Evolutionary conservation across 2,888 invertebrate genomes (phyloP).

Genomic region (Leptura quadrifasciata): DNA sequence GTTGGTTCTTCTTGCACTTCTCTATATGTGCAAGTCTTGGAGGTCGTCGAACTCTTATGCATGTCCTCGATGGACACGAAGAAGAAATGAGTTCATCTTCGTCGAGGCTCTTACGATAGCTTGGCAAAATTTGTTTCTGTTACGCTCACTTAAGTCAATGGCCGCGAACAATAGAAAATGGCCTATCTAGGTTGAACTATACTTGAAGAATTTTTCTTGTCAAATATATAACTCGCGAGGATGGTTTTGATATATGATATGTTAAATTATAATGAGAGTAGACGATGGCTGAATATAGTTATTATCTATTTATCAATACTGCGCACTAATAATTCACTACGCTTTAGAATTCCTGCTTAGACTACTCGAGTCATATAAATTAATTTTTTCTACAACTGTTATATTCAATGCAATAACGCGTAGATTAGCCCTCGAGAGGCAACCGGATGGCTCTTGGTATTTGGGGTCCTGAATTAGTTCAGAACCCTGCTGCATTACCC

Average conservation of each 20-base stretch:
- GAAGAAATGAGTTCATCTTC: slow-evolving; percentile 69
- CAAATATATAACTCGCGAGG: neutral
- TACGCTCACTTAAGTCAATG: slow-evolving; percentile 55
- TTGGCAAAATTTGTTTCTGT: slow-evolving; percentile 61
- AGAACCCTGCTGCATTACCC: no score
- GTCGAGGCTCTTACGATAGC: slow-evolving; percentile 48
- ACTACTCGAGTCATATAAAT: no score
- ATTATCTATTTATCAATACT: no score
- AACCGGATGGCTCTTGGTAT: no score
- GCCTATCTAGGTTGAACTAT: slow-evolving; percentile 47
- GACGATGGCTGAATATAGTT: no score
- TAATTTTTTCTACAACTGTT: no score
- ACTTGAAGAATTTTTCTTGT: slow-evolving; percentile 28
- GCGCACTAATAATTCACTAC: no score
- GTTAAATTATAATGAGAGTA: no score
- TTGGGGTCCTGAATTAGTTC: no score
- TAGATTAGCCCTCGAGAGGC: no score
- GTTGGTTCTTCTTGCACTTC: slow-evolving; percentile 59
- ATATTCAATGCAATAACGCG: no score
- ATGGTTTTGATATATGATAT: neutral
- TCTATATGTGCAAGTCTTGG: slow-evolving; percentile 55
- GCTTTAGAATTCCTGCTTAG: no score
- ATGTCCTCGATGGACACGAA: slow-evolving; percentile 65
- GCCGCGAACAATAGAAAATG: slow-evolving; percentile 52
- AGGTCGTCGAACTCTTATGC: slow-evolving; percentile 60